phyloP scores from a whole-genome alignment of 1,140 invertebrate genomes.

The Drosophila novamexicana region DNA sequence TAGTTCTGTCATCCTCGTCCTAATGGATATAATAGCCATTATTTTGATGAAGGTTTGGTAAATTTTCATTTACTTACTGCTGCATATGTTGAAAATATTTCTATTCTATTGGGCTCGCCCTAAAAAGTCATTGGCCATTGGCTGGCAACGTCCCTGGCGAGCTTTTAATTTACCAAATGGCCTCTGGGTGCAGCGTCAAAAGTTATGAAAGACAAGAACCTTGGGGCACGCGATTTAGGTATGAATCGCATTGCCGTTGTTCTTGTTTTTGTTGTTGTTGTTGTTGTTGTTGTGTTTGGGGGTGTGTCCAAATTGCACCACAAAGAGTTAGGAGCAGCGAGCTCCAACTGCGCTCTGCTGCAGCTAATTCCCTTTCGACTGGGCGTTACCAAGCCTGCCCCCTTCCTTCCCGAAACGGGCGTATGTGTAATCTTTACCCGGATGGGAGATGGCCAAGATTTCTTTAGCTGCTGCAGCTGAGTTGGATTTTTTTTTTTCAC shows the following conservation, averaged over 20 bases:
- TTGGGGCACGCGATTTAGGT: slow-evolving; percentile 49
- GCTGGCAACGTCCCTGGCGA: slow-evolving; percentile 11
- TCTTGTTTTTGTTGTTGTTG: slow-evolving; percentile 1
- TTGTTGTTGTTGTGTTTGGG: background rate
- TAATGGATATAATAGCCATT: no score
- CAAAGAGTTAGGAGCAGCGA: slow-evolving; percentile 7
- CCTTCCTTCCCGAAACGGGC: slow-evolving; percentile 39
- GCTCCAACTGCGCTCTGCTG: background rate
- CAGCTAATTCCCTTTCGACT: slow-evolving; percentile 42
- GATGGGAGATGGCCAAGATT: slow-evolving; percentile 63
- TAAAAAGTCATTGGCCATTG: slow-evolving; percentile 36
- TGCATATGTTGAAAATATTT: slow-evolving; percentile 11
- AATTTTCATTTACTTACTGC: slow-evolving; percentile 1
- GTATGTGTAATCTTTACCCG: slow-evolving; percentile 79
- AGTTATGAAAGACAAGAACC: slow-evolving; percentile 49
- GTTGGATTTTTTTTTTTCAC: slow-evolving; percentile 50
- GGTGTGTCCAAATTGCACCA: slow-evolving; percentile 51
- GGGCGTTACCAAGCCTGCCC: slow-evolving; percentile 36
- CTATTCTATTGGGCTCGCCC: slow-evolving; percentile 31
- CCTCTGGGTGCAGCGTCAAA: slow-evolving; percentile 53
- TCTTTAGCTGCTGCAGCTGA: slow-evolving; percentile 10
- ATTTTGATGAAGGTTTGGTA: no score
- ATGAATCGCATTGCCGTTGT: slow-evolving; percentile 1
- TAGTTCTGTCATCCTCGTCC: no score
- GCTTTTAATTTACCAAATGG: slow-evolving; percentile 48